Percentiles rank a stretch among this genome's conserved stretches.
Conservation (phyloP, 2,113 vertebrate species). For the Sebastes schlegelii region DNA sequence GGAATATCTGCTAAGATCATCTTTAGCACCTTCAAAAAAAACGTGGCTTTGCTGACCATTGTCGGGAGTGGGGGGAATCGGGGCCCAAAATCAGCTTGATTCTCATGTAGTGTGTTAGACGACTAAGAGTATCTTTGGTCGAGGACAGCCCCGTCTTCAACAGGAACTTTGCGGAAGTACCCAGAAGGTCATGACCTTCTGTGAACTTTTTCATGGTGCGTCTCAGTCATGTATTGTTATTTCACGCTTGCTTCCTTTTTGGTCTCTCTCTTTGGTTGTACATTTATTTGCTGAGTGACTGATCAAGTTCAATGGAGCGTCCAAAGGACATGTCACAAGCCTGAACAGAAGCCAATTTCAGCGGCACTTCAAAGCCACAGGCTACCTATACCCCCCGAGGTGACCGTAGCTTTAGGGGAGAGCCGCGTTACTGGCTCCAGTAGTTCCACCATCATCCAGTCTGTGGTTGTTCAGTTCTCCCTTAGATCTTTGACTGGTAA, state of each 20-base stretch:
- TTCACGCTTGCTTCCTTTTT: slow-evolving; percentile 43
- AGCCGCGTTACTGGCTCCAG: slow-evolving; percentile 50
- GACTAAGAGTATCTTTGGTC: too few relatives aligned
- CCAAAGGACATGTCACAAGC: slow-evolving; percentile 69
- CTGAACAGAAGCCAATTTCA: slow-evolving; percentile 73
- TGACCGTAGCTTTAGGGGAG: slow-evolving; percentile 61
- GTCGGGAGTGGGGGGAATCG: too few relatives aligned
- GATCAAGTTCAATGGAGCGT: slow-evolving; percentile 78
- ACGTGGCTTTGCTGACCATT: too few relatives aligned
- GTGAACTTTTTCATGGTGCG: slow-evolving; percentile 10
- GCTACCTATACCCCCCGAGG: slow-evolving; percentile 58
- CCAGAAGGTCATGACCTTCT: slow-evolving; percentile 25
- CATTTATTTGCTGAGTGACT: slow-evolving; percentile 75
- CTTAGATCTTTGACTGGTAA: slow-evolving; percentile 68
- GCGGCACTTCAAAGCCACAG: slow-evolving; percentile 72
- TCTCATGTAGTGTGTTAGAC: too few relatives aligned
- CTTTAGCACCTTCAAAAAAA: too few relatives aligned
- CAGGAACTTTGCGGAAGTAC: slow-evolving; percentile 22
- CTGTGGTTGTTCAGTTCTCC: slow-evolving; percentile 43
- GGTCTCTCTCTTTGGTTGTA: slow-evolving; percentile 70
- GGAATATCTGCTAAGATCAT: too few relatives aligned
- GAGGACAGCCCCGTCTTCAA: not conserved
- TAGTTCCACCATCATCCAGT: slow-evolving; percentile 59
- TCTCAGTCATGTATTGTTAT: slow-evolving; percentile 36
- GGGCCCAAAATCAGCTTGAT: too few relatives aligned